Evolutionary conservation across 2,888 invertebrate species (phyloP), one percentile per base, ranked within the genome.

Genomic region (Coelopa pilipes): DNA sequence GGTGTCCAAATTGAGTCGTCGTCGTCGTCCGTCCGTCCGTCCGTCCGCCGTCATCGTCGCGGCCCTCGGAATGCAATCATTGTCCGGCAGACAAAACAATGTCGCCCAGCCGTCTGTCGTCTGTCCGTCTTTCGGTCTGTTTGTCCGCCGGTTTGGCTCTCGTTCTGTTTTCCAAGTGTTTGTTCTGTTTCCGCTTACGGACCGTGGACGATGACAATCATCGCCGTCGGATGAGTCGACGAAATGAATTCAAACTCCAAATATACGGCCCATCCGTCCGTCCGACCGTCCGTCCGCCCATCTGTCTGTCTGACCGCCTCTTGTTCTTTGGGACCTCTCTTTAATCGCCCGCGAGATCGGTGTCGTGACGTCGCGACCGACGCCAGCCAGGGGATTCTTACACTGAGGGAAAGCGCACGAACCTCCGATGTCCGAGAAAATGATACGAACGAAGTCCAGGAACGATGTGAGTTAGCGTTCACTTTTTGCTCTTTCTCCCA

Each of bases 301-400:
- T 71, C 55, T n/a, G 19, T 45, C 50, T 17, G 15, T 55, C 67
- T 1, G 34, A 15, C 55, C 53, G 34, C 34, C 34, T 49, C 19
- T 66, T 1, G 47, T 19, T 34, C 50, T 66, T 66, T 24, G 49
- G 49, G 49, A 50, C 15, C 15, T 49, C 50, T 62, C n/a, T 66
- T 76, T 81, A 83, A 82, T 82, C 82, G 78, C 75, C 72, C 76
- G 78, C 77, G 79, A 81, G 79, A 82, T 82, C 83, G 46, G 59
- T 21, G 77, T 82, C 82, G 82, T 82, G 82, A 83, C 82, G 82
- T 77, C 78, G 77, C 79, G 77, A 34, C 34, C 34, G 7, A 34
- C 34, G 34, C 34, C 34, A 34, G 34, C 34, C n/a, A n/a, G n/a
- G n/a, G n/a, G 34, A 53, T 53, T 53, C 15, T 15, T 17, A n/a